phyloP scores from a whole-genome alignment of 2,797 vertebrate genomes.

The Danio jaintianensis region DNA sequence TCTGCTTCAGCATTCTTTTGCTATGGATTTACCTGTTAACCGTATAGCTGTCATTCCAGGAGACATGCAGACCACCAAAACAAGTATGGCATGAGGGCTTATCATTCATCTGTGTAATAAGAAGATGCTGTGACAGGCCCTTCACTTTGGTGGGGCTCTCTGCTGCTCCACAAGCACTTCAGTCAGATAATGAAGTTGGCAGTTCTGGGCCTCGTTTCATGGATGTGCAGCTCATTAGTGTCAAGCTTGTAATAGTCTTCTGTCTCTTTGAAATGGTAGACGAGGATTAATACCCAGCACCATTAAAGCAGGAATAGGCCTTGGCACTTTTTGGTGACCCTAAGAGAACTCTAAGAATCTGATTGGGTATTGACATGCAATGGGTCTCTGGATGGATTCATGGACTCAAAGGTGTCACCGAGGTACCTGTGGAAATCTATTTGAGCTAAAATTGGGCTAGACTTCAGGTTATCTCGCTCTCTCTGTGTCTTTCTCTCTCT shows the following conservation, averaged over 20 bases:
- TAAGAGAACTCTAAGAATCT: conserved; percentile 18
- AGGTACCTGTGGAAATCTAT: conserved; percentile 31
- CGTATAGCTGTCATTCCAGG: background rate
- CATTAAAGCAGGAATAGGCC: conserved; percentile 27
- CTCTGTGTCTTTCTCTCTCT: background rate
- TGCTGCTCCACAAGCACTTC: conserved; percentile 45
- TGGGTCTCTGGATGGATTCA: conserved; percentile 17
- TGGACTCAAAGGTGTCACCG: conserved; percentile 30
- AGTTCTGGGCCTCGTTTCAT: conserved; percentile 53
- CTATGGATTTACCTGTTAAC: background rate
- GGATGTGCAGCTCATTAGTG: conserved; percentile 64
- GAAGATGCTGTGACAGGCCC: conserved; percentile 48
- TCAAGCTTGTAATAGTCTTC: conserved; percentile 64
- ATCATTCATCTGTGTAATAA: conserved; percentile 63
- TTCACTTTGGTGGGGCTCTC: conserved; percentile 41
- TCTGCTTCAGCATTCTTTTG: background rate
- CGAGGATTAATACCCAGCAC: conserved; percentile 54
- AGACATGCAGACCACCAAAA: conserved; percentile 15
- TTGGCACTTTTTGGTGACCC: conserved; percentile 33
- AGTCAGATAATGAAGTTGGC: conserved; percentile 62
- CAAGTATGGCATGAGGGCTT: conserved; percentile 26
- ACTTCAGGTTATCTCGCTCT: background rate
- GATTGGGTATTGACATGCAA: conserved; percentile 31
- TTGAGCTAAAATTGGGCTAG: conserved; percentile 11
- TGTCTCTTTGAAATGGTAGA: conserved; percentile 57